Conservation (phyloP, 2,888 invertebrate genomes). For the Metallyticus violacea region DNA sequence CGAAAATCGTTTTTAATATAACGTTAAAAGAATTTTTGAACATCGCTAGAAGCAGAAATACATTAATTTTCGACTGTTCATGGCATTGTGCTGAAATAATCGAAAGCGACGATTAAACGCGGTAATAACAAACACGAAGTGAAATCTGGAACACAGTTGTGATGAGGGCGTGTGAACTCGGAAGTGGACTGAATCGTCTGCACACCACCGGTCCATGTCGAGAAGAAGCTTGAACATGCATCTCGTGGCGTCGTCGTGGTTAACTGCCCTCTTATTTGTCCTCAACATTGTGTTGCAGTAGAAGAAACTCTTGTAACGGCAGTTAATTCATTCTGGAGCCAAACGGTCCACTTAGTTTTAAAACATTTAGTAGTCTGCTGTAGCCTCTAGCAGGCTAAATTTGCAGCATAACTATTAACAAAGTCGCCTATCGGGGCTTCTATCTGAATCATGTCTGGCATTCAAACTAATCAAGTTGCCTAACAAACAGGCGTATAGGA, state of each 20-base stretch:
- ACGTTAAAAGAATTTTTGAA: not conserved
- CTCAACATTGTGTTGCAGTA: not conserved
- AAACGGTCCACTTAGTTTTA: too few relatives aligned
- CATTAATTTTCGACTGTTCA: not conserved
- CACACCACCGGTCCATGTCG: not conserved
- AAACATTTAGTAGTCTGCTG: too few relatives aligned
- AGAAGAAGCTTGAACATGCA: too few relatives aligned
- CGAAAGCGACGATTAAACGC: not conserved
- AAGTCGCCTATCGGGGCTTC: too few relatives aligned
- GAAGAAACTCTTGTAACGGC: not conserved
- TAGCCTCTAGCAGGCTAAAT: too few relatives aligned
- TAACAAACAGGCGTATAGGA: too few relatives aligned
- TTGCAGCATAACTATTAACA: too few relatives aligned
- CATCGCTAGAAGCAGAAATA: not conserved
- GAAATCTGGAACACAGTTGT: not conserved
- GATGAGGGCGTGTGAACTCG: not conserved
- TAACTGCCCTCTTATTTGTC: not conserved
- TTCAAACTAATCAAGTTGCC: too few relatives aligned
- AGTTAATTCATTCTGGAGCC: not conserved
- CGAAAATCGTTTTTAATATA: too few relatives aligned
- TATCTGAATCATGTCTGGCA: too few relatives aligned
- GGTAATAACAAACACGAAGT: not conserved
- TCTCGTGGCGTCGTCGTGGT: not conserved
- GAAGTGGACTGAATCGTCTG: not conserved
- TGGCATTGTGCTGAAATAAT: not conserved